Evolutionary conservation across 2,113 vertebrate species (phyloP).

Genomic region (Carassius carassius): DNA sequence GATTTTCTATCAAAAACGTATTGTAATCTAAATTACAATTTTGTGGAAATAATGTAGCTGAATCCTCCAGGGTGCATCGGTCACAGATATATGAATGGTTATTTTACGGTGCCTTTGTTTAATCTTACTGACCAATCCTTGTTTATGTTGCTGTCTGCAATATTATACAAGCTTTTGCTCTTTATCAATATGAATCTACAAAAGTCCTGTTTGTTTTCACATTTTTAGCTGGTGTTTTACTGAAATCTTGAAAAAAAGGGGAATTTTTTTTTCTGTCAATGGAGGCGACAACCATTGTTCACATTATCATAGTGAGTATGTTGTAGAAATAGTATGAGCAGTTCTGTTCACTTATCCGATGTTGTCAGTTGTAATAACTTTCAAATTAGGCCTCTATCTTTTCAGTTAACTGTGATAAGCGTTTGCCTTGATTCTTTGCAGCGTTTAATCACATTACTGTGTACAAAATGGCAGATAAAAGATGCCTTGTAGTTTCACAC

Average conservation of each 20-base stretch:
- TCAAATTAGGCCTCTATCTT: slow-evolving; percentile 12
- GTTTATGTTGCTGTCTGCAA: background rate
- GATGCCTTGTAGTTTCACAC: background rate
- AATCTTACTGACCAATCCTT: background rate
- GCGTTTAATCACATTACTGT: background rate
- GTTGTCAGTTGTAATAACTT: slow-evolving; percentile 11
- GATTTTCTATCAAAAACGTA: slow-evolving; percentile 21
- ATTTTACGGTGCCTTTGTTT: background rate
- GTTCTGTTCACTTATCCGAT: background rate
- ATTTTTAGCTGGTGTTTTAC: background rate
- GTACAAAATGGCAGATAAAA: slow-evolving; percentile 22
- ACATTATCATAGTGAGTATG: background rate
- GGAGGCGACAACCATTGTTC: background rate
- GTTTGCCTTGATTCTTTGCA: background rate
- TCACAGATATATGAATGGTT: background rate
- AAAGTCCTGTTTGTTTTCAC: background rate
- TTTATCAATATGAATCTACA: background rate
- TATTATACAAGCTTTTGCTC: background rate
- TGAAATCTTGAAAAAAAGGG: background rate
- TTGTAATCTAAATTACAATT: background rate
- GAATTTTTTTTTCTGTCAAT: background rate
- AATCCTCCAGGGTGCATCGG: background rate
- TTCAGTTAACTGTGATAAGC: slow-evolving; percentile 18
- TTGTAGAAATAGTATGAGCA: background rate
- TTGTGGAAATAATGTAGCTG: background rate